A percentile compares a stretch with the other conserved stretches of the same genome.
These are phyloP conservation scores for Branchipolynoe longqiensis DNA, from an alignment of 2,888 invertebrate species.

Conservation along the genomic window DNA sequence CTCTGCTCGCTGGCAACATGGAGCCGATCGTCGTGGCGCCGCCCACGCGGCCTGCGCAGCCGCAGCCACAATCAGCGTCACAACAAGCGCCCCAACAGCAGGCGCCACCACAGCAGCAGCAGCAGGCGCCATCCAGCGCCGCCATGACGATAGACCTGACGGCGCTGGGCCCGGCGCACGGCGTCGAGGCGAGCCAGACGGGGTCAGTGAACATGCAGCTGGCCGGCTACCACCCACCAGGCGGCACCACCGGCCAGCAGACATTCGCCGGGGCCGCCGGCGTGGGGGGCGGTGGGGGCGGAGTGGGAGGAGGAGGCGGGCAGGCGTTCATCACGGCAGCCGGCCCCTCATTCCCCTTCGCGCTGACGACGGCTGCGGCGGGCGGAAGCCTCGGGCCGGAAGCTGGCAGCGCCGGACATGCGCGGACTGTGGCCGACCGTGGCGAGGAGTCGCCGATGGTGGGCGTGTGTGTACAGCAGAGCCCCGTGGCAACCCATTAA, in stretches of 20 bases:
- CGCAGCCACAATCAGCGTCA: constrained; percentile 66
- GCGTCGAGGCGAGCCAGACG: constrained; percentile 81
- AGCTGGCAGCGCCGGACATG: constrained; percentile 4
- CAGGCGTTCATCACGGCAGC: constrained; percentile 45
- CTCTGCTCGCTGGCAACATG: constrained; percentile 22
- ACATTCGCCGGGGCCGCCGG: not conserved
- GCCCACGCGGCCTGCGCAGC: not conserved
- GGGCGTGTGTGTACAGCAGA: constrained; percentile 94
- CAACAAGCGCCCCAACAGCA: constrained; percentile 66
- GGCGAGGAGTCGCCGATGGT: constrained; percentile 91
- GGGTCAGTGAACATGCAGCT: constrained; percentile 82
- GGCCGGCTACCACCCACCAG: constrained; percentile 70
- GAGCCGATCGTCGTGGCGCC: constrained; percentile 24
- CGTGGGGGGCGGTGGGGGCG: not conserved
- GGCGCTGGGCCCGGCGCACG: constrained; percentile 67
- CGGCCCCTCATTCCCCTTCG: constrained; percentile 51
- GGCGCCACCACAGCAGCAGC: constrained; percentile 66
- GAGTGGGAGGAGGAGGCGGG: not conserved
- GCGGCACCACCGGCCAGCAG: constrained; percentile 66
- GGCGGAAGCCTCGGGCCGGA: constrained; percentile 21
- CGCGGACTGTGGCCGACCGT: constrained; percentile 79
- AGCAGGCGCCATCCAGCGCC: constrained; percentile 65
- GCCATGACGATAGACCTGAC: constrained; percentile 56
- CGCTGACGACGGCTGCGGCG: constrained; percentile 17
- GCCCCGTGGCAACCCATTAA: constrained; percentile 94